Evolutionary conservation across 2,797 vertebrate genomes (phyloP).

Genomic region (Myotis planiceps): DNA sequence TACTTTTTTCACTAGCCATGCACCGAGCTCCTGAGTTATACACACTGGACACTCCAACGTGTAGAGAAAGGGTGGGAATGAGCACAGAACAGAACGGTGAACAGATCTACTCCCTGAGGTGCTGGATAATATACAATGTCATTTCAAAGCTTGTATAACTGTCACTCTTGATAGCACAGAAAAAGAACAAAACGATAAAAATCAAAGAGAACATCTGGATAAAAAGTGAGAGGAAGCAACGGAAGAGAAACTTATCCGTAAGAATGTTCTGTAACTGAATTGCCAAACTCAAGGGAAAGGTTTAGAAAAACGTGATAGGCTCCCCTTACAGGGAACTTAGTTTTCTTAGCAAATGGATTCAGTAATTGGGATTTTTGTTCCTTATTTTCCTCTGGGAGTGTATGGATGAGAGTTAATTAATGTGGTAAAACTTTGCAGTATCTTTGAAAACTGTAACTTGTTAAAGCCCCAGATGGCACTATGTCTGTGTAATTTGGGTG

Average conservation of each 20-base stretch:
- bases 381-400: constrained; percentile 59
- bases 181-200: constrained; percentile 46
- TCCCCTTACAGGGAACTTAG: constrained; percentile 27
- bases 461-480: constrained; percentile 35
- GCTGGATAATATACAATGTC: neutral
- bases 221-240: constrained; percentile 21
- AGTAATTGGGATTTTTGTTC: constrained; percentile 72
- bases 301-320: constrained; percentile 46
- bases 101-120: neutral
- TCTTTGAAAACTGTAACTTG: constrained; percentile 59
- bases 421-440: constrained; percentile 54
- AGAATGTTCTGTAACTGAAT: constrained; percentile 37
- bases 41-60: neutral
- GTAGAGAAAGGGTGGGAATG: neutral
- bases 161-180: constrained; percentile 28
- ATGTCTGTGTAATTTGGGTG: constrained; percentile 37
- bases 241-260: constrained; percentile 30
- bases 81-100: neutral
- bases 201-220: constrained; percentile 64
- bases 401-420: constrained; percentile 76
- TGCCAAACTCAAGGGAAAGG: constrained; percentile 58
- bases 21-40: neutral
- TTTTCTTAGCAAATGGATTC: constrained; percentile 67
- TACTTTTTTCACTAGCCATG: neutral
- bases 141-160: constrained; percentile 50